Evolutionary conservation across 2,888 invertebrate genomes (phyloP).

Genomic region (Sinopyrophorus schimmeli): DNA sequence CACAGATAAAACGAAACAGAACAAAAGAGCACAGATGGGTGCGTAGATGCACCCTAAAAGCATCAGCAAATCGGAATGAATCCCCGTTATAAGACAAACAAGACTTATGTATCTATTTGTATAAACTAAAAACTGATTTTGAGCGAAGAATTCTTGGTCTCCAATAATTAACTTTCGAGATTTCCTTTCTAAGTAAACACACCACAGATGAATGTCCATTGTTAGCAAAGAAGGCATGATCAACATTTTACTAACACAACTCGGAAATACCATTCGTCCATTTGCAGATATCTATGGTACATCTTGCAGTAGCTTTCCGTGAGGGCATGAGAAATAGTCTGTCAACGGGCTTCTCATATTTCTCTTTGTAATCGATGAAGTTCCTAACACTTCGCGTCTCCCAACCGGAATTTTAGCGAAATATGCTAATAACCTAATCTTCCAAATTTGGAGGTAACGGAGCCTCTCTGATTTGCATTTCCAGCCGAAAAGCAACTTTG

Average conservation of each 20-base stretch:
- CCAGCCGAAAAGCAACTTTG: too few species aligned
- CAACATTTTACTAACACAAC: constrained; percentile 31
- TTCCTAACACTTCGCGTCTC: too few species aligned
- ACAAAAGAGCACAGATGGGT: too few species aligned
- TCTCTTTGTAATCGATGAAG: constrained; percentile 20
- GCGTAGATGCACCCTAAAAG: too few species aligned
- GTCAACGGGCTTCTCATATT: constrained; percentile 19
- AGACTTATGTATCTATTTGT: constrained; percentile 5
- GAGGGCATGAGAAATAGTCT: constrained; percentile 23
- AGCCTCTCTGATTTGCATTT: too few species aligned
- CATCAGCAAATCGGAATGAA: too few species aligned
- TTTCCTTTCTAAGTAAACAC: constrained; percentile 21
- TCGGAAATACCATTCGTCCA: constrained; percentile 29
- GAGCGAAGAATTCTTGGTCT: constrained; percentile 11
- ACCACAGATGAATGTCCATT: constrained; percentile 30
- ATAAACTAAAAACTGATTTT: constrained; percentile 18
- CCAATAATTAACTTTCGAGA: constrained; percentile 18
- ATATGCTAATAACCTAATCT: too few species aligned
- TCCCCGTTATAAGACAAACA: constrained; percentile 5
- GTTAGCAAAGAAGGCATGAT: constrained; percentile 26
- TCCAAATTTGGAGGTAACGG: too few species aligned
- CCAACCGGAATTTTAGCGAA: too few species aligned
- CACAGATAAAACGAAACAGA: too few species aligned
- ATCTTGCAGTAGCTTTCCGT: constrained; percentile 21
- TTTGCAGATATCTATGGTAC: constrained; percentile 21